Base-by-base conservation (phyloP, 2,797 vertebrate species). In the Fistularia tabacaria region DNA sequence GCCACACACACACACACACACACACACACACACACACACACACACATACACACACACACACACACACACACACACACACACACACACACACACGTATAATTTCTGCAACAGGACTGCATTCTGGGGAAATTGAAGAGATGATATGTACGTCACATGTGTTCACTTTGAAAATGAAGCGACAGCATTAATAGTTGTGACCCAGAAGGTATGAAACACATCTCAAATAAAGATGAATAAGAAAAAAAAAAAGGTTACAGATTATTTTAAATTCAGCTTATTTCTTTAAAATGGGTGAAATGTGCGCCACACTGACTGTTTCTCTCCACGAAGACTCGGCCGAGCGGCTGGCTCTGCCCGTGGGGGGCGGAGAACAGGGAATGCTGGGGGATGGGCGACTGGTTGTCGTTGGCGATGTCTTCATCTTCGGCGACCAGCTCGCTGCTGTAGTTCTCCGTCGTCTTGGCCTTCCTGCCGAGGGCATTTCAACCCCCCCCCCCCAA, bases 241-340 rank as follows among this genome's bases (percentile, higher is more conserved):
- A 25, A 25, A 25, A 25, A 25, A 25, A 25, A 2, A 25, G 25
- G 2, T 25, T 5, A 25, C 25, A 25, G 25, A 2, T 25, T 5
- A 25, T 25, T 25, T 25, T 25, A 25, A 25, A 25, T 25, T 25
- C 25, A 5, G 25, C 25, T 25, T 25, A 25, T 3, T 25, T 25
- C 5, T 25, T 3, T 25, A 5, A 3, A 3, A 25, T 25, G 25
- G 10, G 10, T 49, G 36, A 15, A 12, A 9, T 10, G 7, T 10
- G 8, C 8, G 40, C 54, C 14, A 6, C 41, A 92, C 95, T 92
- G 84, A 99, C 97, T 79, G 75, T 88, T 94, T 73, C 92, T 92
- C 81, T 98, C 97, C 66, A 98, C 90, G 47, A 97, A 97, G 13
- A 96, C 90, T 76, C 92, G 95, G 50, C 92, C 89, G 3, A 93